phyloP scores from a whole-genome alignment of 2,113 vertebrate species.

The Pseudorhombus dupliciocellatus region DNA sequence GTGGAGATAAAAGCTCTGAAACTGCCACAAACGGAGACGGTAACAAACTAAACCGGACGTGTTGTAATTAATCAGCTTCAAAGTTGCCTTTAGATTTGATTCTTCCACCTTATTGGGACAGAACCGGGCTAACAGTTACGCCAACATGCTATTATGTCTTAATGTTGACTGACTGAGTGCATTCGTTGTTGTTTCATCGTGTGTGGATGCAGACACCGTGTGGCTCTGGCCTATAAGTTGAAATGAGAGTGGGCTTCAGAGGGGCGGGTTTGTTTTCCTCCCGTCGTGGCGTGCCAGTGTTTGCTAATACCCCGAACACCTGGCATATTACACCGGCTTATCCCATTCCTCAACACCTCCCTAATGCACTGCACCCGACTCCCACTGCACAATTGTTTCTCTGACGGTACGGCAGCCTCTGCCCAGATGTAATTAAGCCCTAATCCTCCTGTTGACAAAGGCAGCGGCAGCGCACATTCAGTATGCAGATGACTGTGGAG shows the following conservation, averaged over 20 bases:
- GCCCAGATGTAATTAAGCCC: conserved; percentile 62
- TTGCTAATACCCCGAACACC: conserved; percentile 64
- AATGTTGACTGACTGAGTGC: too few relatives aligned
- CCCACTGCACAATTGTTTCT: conserved; percentile 38
- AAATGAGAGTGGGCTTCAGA: conserved; percentile 48
- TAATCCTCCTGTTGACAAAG: conserved; percentile 68
- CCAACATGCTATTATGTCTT: background rate
- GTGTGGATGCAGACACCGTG: too few relatives aligned
- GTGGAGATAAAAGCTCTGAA: too few relatives aligned
- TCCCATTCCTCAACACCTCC: conserved; percentile 69
- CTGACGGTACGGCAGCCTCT: conserved; percentile 38
- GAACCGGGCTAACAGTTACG: too few relatives aligned
- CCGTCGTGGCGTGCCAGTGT: conserved; percentile 51
- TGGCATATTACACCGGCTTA: conserved; percentile 71
- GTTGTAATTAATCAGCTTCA: background rate
- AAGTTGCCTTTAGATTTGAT: background rate
- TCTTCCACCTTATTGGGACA: background rate
- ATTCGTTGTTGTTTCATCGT: too few relatives aligned
- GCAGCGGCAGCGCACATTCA: conserved; percentile 42
- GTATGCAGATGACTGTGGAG: conserved; percentile 48
- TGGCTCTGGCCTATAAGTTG: conserved; percentile 30
- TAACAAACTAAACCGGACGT: too few relatives aligned
- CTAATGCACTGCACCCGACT: conserved; percentile 41
- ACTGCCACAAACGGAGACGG: too few relatives aligned
- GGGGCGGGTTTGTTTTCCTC: conserved; percentile 51